Conservation (phyloP, 2,888 invertebrate species). For the Geophilus truncorum region DNA sequence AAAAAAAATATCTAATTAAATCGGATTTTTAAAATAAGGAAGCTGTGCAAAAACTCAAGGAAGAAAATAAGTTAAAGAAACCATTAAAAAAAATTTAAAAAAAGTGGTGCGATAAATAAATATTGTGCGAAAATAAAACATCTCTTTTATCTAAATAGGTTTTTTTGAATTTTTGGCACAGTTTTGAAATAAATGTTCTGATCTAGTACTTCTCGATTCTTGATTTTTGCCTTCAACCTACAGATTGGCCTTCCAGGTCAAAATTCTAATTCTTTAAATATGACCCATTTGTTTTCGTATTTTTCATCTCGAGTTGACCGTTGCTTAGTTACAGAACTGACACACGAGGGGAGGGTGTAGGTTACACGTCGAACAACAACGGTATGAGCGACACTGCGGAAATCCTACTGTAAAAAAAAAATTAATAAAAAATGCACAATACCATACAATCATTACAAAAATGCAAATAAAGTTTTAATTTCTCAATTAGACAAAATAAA, state of each 20-base stretch:
- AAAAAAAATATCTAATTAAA: background rate
- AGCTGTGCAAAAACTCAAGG: no score
- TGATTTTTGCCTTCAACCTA: background rate
- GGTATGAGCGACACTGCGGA: no score
- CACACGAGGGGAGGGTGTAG: background rate
- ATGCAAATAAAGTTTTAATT: background rate
- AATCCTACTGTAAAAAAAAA: background rate
- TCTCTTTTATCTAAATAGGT: background rate
- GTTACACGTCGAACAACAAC: background rate
- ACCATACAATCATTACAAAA: background rate
- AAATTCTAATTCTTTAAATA: conserved; percentile 23
- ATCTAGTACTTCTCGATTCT: background rate
- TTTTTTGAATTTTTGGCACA: background rate
- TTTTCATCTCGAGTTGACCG: conserved; percentile 7
- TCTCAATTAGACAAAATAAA: background rate
- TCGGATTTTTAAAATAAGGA: no score
- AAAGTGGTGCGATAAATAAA: background rate
- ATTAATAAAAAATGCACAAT: background rate
- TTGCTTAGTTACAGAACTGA: conserved; percentile 8
- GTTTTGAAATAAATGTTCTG: background rate
- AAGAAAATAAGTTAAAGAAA: no score
- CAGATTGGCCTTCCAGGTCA: conserved; percentile 13
- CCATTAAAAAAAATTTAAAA: no score
- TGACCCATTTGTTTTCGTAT: conserved; percentile 22
- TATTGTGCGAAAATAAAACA: background rate